phyloP scores from a whole-genome alignment of 2,113 vertebrate species.

The Aleadryas rufinucha region DNA sequence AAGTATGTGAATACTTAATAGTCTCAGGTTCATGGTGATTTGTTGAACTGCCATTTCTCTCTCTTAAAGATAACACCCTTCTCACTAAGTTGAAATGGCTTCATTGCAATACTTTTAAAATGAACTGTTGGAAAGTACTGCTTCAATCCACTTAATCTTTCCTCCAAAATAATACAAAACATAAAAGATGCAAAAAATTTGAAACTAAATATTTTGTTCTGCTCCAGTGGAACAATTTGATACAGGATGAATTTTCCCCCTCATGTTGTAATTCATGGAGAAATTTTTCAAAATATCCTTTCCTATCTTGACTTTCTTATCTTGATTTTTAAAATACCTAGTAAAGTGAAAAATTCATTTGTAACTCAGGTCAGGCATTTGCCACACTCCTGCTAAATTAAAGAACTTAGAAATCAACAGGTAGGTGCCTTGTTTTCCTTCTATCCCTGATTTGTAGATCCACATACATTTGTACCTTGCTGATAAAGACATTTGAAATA shows the following conservation, averaged over 20 bases:
- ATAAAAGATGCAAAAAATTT: neutral
- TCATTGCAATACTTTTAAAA: neutral
- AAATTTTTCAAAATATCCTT: neutral
- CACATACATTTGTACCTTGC: neutral
- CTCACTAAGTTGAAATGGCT: neutral
- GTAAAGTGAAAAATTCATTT: neutral
- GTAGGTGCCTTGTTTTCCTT: neutral
- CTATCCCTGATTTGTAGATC: neutral
- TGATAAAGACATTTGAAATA: neutral
- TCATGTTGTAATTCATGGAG: neutral
- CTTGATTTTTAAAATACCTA: neutral
- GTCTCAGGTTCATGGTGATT: neutral
- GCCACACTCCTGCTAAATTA: neutral
- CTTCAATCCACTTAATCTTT: neutral
- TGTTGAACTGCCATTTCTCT: neutral
- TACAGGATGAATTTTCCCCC: neutral
- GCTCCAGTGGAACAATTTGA: neutral
- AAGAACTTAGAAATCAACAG: neutral
- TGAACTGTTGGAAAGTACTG: neutral
- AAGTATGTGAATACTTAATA: neutral
- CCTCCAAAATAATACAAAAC: neutral
- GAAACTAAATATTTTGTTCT: neutral
- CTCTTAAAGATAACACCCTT: neutral
- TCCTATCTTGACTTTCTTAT: neutral
- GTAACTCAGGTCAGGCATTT: neutral